These are phyloP conservation scores for Butorides virescens DNA, from an alignment of 2,113 vertebrate genomes.

Conservation along the genomic window DNA sequence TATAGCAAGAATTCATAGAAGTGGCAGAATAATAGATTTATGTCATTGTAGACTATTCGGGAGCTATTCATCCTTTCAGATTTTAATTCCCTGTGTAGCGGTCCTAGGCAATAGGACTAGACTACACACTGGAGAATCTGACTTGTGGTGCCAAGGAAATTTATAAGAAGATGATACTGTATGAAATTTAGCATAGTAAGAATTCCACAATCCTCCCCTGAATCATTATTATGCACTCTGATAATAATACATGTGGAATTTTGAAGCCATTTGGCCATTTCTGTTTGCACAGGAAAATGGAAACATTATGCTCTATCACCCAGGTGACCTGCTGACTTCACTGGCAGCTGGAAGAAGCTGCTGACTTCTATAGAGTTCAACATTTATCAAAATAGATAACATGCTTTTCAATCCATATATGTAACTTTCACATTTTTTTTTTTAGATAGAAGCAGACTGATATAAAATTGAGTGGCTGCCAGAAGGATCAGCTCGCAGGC, in stretches of 20 bases:
- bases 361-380: background rate
- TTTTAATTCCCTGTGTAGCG: background rate
- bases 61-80: background rate
- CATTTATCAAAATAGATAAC: background rate
- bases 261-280: background rate
- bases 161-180: background rate
- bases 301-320: background rate
- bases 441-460: background rate
- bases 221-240: background rate
- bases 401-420: background rate
- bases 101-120: background rate
- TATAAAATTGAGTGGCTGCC: background rate
- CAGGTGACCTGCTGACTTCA: background rate
- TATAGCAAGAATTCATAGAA: background rate
- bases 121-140: background rate
- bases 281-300: background rate
- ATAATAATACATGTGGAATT: background rate
- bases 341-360: background rate
- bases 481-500: background rate
- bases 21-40: background rate
- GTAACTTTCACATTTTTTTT: background rate
- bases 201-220: background rate
- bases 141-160: background rate
- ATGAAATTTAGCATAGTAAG: conserved; percentile 10
- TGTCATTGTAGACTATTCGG: background rate